Percentiles rank a stretch among this genome's conserved stretches.
Conservation (phyloP, 2,113 vertebrate genomes). For the Epinephelus lanceolatus region DNA sequence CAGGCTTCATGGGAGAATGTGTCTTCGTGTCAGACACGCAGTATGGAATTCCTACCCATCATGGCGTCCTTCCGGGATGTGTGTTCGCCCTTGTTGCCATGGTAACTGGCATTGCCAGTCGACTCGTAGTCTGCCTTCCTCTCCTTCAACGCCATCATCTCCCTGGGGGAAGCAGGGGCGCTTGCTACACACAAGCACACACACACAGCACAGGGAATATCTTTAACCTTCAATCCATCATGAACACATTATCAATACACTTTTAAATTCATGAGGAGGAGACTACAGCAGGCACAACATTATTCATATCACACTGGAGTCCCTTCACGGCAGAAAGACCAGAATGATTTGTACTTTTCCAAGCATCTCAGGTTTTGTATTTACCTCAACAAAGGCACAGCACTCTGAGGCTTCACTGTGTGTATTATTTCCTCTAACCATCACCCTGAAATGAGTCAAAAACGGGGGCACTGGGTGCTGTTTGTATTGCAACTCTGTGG, state of each 20-base stretch:
- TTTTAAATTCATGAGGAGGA: not conserved
- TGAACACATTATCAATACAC: slow-evolving; percentile 15
- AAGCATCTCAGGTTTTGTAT: slow-evolving; percentile 4
- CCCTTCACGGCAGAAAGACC: slow-evolving; percentile 17
- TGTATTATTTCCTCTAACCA: slow-evolving; percentile 13
- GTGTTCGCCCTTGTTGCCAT: slow-evolving; percentile 95
- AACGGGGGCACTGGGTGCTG: not conserved
- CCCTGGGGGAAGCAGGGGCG: slow-evolving; percentile 96
- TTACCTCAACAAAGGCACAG: slow-evolving; percentile 26
- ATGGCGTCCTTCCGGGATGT: slow-evolving; percentile 96
- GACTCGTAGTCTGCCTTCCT: slow-evolving; percentile 97
- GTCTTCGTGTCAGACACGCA: slow-evolving; percentile 26
- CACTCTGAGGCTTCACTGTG: not conserved
- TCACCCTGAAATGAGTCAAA: slow-evolving; percentile 19
- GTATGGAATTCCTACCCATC: slow-evolving; percentile 86
- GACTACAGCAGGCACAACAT: not conserved
- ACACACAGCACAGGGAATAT: slow-evolving; percentile 26
- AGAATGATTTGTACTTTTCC: slow-evolving; percentile 3
- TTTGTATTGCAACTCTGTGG: slow-evolving; percentile 18
- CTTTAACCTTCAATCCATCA: slow-evolving; percentile 30
- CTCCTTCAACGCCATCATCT: slow-evolving; percentile 98
- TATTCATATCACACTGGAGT: slow-evolving; percentile 19
- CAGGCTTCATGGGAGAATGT: not conserved
- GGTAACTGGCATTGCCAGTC: slow-evolving; percentile 93
- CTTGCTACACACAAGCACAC: slow-evolving; percentile 85